Percentiles rank a stretch among this genome's conserved stretches.
These are phyloP conservation scores for Leptinotarsa defecta DNA, from an alignment of 1,140 invertebrate genomes.

Conservation along the genomic window DNA sequence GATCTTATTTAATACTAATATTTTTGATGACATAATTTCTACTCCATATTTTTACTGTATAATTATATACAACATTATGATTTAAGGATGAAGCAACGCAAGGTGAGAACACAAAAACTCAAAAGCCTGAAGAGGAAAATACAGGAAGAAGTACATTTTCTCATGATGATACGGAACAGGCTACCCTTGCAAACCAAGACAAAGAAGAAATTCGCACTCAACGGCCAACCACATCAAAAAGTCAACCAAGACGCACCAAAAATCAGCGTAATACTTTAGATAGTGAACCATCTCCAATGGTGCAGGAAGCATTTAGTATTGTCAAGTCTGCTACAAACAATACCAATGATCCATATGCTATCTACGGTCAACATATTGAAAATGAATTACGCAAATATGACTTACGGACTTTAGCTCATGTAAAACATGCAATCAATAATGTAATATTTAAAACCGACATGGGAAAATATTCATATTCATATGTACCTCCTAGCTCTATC, in stretches of 20 bases:
- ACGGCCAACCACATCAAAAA: not conserved
- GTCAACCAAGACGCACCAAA: not conserved
- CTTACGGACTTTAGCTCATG: slow-evolving; percentile 9
- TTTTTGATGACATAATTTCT: too few relatives aligned
- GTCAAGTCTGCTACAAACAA: not conserved
- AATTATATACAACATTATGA: too few relatives aligned
- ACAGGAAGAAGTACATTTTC: too few relatives aligned
- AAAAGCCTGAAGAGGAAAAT: too few relatives aligned
- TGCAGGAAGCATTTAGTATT: not conserved
- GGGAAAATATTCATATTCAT: not conserved
- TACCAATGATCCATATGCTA: not conserved
- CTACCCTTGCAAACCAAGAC: too few relatives aligned
- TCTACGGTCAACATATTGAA: slow-evolving; percentile 9
- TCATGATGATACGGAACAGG: too few relatives aligned
- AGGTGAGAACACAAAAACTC: too few relatives aligned
- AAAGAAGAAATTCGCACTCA: too few relatives aligned
- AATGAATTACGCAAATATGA: slow-evolving; percentile 18
- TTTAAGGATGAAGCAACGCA: too few relatives aligned
- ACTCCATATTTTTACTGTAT: too few relatives aligned
- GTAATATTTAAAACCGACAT: slow-evolving; percentile 35
- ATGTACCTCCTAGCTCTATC: not conserved
- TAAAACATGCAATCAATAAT: slow-evolving; percentile 34
- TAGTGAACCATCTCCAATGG: not conserved
- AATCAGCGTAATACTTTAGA: not conserved
- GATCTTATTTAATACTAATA: too few relatives aligned